Conservation (phyloP, 2,797 vertebrate species). For the Podarcis lilfordi region DNA sequence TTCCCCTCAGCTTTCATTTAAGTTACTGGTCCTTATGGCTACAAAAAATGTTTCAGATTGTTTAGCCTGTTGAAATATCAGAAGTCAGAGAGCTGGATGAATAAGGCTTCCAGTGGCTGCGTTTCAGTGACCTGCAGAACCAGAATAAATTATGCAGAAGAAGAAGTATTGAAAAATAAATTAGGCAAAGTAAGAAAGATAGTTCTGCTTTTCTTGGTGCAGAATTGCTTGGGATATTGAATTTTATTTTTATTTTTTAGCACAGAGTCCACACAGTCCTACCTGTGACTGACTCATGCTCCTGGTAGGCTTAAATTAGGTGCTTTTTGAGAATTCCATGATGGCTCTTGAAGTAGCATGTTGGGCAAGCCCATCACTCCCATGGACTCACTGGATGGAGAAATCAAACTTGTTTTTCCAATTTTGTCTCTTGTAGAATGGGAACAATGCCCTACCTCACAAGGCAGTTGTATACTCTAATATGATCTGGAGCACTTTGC, state of each 20-base stretch:
- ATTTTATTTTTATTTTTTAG: not conserved
- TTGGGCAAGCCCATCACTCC: not conserved
- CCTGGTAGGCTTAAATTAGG: not conserved
- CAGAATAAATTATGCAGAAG: not conserved
- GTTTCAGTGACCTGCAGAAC: not conserved
- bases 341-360: not conserved
- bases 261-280: too few relatives aligned
- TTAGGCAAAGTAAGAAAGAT: not conserved
- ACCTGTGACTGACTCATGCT: not conserved
- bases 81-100: not conserved
- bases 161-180: not conserved
- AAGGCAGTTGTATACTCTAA: not conserved
- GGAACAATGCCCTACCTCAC: not conserved
- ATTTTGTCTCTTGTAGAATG: not conserved
- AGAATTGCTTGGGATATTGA: not conserved
- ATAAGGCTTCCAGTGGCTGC: not conserved
- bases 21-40: not conserved
- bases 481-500: not conserved
- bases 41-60: not conserved
- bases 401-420: not conserved
- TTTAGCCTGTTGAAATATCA: not conserved
- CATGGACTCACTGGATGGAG: not conserved
- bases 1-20: not conserved
- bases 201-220: not conserved
- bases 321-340: not conserved